Conservation (phyloP, 2,797 vertebrate genomes). For the Apogon hyalosoma region DNA sequence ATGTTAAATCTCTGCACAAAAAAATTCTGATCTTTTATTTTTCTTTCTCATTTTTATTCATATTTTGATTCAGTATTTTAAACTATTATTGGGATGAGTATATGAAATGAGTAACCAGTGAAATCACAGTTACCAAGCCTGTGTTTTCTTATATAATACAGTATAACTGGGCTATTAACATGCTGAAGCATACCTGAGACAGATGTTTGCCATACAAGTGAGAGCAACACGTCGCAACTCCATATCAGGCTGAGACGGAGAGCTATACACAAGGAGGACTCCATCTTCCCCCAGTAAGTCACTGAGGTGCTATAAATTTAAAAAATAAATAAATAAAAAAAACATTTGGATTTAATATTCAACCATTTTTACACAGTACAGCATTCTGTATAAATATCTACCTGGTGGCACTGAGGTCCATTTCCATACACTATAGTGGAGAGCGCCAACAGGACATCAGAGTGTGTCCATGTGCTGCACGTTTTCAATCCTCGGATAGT, state of each 20-base stretch:
- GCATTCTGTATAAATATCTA: constrained; percentile 49
- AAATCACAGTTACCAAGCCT: too few species aligned
- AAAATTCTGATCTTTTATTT: too few species aligned
- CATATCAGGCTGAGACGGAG: constrained; percentile 83
- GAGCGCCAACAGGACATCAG: constrained; percentile 91
- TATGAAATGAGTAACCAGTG: too few species aligned
- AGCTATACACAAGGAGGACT: constrained; percentile 86
- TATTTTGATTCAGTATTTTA: too few species aligned
- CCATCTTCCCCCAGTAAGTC: constrained; percentile 87
- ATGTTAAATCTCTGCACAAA: too few species aligned
- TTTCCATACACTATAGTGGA: constrained; percentile 93
- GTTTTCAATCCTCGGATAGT: constrained; percentile 85
- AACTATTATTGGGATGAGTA: too few species aligned
- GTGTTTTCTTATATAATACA: too few species aligned
- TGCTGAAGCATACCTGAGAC: constrained; percentile 86
- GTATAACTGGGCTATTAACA: too few species aligned
- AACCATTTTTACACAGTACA: not conserved
- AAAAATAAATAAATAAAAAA: too few species aligned
- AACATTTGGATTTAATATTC: not conserved
- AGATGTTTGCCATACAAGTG: constrained; percentile 93
- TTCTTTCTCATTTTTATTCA: too few species aligned
- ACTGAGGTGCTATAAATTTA: constrained; percentile 87
- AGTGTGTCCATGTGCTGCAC: constrained; percentile 94
- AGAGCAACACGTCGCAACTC: constrained; percentile 90
- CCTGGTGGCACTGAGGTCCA: constrained; percentile 92